These are phyloP conservation scores for Lycopodina hypogea DNA, from an alignment of 37 sponge, comb jelly and placozoan species.

Conservation along the genomic window DNA sequence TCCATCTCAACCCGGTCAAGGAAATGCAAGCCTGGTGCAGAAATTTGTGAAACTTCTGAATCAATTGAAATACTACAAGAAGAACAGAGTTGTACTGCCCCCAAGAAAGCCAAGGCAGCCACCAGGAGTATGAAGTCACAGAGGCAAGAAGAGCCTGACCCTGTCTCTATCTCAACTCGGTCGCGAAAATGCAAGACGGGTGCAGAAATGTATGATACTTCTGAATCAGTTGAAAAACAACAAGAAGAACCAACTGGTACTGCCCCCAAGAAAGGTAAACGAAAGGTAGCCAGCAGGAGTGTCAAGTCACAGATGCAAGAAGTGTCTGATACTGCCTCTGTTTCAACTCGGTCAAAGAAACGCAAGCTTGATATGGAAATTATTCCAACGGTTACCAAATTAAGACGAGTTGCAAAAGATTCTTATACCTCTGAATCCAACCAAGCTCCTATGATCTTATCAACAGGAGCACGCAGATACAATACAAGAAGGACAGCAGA, in stretches of 20 bases:
- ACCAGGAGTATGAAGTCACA: no score
- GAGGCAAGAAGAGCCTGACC: background rate
- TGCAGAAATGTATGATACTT: background rate
- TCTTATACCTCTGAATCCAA: no score
- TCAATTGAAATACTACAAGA: background rate
- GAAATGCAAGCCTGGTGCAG: background rate
- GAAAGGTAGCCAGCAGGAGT: no score
- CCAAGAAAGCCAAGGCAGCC: no score
- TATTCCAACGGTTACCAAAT: background rate
- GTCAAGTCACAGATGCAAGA: no score
- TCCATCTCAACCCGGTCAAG: background rate
- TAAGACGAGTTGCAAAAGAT: background rate
- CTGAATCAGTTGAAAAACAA: background rate
- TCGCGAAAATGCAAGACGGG: background rate
- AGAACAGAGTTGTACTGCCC: no score
- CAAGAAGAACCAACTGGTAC: no score
- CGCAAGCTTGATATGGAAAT: background rate
- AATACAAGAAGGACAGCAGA: no score
- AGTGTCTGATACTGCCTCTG: background rate
- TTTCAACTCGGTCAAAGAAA: background rate
- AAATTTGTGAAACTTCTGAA: background rate
- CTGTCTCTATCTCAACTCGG: background rate
- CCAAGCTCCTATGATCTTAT: no score
- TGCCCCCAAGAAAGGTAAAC: no score
- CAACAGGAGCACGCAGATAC: no score